Conservation (phyloP, 2,113 vertebrate species). For the Urocolius indicus region DNA sequence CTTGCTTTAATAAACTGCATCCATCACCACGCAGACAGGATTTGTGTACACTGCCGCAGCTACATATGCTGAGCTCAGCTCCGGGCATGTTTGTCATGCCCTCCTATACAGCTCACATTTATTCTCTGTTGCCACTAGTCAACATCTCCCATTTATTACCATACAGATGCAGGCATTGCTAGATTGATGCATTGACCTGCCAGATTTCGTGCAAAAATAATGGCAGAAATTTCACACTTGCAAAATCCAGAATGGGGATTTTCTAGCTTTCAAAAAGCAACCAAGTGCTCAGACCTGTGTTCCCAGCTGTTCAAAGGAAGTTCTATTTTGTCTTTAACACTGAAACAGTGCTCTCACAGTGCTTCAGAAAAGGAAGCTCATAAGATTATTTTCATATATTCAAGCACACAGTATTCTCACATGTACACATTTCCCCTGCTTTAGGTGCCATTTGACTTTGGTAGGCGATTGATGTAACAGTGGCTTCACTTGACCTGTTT, state of each 20-base stretch:
- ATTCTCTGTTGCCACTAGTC: not conserved
- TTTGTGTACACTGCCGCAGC: not conserved
- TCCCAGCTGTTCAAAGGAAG: not conserved
- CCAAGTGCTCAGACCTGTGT: not conserved
- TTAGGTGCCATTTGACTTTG: not conserved
- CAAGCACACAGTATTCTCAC: constrained; percentile 4
- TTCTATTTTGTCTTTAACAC: not conserved
- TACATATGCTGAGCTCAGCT: not conserved
- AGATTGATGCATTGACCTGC: not conserved
- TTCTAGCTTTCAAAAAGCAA: not conserved
- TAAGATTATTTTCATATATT: constrained; percentile 46
- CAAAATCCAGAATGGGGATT: not conserved
- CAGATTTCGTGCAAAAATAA: not conserved
- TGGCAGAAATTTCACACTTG: not conserved
- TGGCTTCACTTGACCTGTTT: constrained; percentile 61
- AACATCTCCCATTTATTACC: not conserved
- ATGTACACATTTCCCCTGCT: constrained; percentile 23
- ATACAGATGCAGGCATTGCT: not conserved
- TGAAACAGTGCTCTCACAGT: not conserved
- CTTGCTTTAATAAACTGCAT: not conserved
- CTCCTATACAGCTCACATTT: not conserved
- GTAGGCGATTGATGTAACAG: not conserved
- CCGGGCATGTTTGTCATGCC: not conserved
- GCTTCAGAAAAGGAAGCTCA: not conserved
- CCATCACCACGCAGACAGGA: not conserved